Percentiles rank a stretch among this genome's conserved stretches.
These are phyloP conservation scores for Baccha elongata DNA, from an alignment of 2,888 invertebrate genomes.

Conservation along the genomic window DNA sequence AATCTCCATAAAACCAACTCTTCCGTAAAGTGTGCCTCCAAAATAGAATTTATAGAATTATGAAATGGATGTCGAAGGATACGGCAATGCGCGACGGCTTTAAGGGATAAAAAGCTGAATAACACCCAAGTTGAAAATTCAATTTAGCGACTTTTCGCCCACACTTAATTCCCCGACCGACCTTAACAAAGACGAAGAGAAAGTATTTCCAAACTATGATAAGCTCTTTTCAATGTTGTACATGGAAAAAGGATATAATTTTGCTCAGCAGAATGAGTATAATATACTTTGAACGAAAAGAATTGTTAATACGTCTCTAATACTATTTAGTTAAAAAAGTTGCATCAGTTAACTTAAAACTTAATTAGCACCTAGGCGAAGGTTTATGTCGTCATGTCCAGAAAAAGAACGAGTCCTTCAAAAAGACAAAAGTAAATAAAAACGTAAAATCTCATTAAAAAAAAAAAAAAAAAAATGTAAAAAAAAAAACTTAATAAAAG, in stretches of 20 bases:
- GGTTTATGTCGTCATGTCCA: neutral
- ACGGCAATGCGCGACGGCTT: neutral
- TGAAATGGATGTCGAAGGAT: constrained; percentile 12
- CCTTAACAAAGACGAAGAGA: neutral
- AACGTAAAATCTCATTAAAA: neutral
- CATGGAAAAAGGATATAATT: too few relatives aligned
- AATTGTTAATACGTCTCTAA: too few relatives aligned
- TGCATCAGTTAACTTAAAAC: neutral
- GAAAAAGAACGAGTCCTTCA: neutral
- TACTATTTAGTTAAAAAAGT: too few relatives aligned
- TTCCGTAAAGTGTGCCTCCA: constrained; percentile 31
- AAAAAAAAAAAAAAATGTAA: neutral
- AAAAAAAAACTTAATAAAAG: constrained; percentile 23
- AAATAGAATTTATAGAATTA: constrained; percentile 49
- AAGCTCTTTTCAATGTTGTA: too few relatives aligned
- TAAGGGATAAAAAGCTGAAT: constrained; percentile 3
- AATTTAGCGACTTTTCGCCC: constrained; percentile 15
- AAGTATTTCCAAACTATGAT: too few relatives aligned
- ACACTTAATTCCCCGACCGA: neutral
- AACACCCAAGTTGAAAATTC: constrained; percentile 18
- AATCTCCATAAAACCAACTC: constrained; percentile 53
- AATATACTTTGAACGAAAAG: too few relatives aligned
- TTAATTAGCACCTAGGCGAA: neutral
- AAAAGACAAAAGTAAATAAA: neutral
- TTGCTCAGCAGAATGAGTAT: too few relatives aligned